These are phyloP conservation scores for Motacilla tschutschensis DNA, from an alignment of 2,113 vertebrate species.

Conservation along the genomic window DNA sequence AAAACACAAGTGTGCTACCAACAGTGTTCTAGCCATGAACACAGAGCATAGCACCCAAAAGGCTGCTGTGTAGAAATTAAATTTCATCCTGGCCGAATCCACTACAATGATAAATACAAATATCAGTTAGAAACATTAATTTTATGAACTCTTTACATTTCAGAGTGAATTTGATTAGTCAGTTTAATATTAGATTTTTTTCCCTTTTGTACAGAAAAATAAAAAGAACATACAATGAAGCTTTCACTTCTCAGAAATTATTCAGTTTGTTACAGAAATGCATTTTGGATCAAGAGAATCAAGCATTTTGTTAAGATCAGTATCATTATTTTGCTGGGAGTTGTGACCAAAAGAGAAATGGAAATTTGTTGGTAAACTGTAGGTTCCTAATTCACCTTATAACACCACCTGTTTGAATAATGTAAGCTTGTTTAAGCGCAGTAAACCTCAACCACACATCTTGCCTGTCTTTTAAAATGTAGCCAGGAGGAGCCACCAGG, in stretches of 20 bases:
- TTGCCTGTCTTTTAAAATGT: not conserved
- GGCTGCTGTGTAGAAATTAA: not conserved
- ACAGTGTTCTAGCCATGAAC: not conserved
- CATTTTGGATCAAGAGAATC: not conserved
- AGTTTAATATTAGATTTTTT: not conserved
- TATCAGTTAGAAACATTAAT: not conserved
- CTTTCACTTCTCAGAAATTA: conserved; percentile 14
- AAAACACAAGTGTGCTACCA: not conserved
- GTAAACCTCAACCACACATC: not conserved
- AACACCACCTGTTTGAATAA: not conserved
- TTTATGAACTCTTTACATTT: not conserved
- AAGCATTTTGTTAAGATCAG: not conserved
- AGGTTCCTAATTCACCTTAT: conserved; percentile 3
- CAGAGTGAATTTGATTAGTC: not conserved
- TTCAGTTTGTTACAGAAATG: conserved; percentile 1
- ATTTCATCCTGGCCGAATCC: not conserved
- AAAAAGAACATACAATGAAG: not conserved
- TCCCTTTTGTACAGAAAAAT: not conserved
- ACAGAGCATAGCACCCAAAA: not conserved
- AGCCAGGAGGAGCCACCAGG: not conserved
- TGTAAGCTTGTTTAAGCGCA: not conserved
- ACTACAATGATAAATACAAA: not conserved
- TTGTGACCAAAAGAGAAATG: not conserved
- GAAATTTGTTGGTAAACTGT: not conserved
- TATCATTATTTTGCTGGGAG: not conserved